These are phyloP conservation scores for Gandaritis pyraliata DNA, from an alignment of 2,888 invertebrate species.

Conservation along the genomic window DNA sequence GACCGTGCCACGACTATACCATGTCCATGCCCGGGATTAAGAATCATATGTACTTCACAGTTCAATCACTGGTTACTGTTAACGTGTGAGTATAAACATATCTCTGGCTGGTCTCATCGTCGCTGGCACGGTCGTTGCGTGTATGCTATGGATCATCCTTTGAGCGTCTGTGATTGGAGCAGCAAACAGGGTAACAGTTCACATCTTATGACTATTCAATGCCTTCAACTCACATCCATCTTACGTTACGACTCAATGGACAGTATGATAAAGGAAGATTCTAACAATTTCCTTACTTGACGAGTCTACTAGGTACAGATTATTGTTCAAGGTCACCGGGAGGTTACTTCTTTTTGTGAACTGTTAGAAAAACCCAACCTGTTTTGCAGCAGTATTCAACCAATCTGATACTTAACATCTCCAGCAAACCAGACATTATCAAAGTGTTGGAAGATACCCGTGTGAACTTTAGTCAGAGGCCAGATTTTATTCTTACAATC, in stretches of 20 bases:
- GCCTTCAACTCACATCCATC: not conserved
- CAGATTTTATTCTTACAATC: slow-evolving; percentile 1
- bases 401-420: slow-evolving; percentile 3
- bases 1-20: slow-evolving; percentile 1
- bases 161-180: slow-evolving; percentile 7
- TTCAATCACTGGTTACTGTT: not conserved
- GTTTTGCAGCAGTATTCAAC: slow-evolving; percentile 2
- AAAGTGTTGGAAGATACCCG: slow-evolving; percentile 14
- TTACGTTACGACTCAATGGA: not conserved
- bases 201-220: not conserved
- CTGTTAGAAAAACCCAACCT: not conserved
- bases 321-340: not conserved
- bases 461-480: slow-evolving; percentile 18
- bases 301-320: not conserved
- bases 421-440: slow-evolving; percentile 9
- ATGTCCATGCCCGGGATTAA: not conserved
- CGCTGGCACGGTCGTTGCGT: slow-evolving; percentile 11
- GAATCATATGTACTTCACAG: not conserved
- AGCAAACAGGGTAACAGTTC: not conserved
- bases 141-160: slow-evolving; percentile 23
- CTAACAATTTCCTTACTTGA: not conserved
- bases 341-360: slow-evolving; percentile 1
- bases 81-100: not conserved
- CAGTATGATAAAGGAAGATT: not conserved
- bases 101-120: not conserved